Evolutionary conservation across 2,888 invertebrate species (phyloP).

Genomic region (Lottia scabra): DNA sequence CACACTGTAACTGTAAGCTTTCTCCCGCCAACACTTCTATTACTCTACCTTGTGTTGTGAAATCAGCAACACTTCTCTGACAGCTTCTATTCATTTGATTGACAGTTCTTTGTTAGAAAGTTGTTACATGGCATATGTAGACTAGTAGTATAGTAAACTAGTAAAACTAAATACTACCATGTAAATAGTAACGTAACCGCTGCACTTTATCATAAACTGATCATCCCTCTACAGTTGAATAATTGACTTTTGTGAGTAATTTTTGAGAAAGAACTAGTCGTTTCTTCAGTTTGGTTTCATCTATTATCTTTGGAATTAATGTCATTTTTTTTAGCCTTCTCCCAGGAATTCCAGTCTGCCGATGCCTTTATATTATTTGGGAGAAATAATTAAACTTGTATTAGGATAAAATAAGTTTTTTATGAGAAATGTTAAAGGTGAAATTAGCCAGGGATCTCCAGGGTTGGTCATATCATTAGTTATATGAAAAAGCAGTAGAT

Average conservation of each 20-base stretch:
- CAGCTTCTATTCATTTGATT: conserved; percentile 3
- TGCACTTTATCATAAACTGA: not conserved
- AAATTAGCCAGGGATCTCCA: too few relatives aligned
- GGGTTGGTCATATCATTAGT: too few relatives aligned
- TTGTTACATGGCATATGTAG: not conserved
- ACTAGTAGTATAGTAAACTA: not conserved
- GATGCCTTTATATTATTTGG: too few relatives aligned
- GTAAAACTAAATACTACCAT: not conserved
- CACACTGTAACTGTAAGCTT: not conserved
- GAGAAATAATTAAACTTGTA: too few relatives aligned
- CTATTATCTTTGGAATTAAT: not conserved
- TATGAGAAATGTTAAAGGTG: too few relatives aligned
- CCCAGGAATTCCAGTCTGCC: not conserved
- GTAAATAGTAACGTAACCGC: too few relatives aligned
- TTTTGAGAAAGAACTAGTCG: not conserved
- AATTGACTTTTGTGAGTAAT: too few relatives aligned
- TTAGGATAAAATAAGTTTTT: too few relatives aligned
- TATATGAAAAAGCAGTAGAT: too few relatives aligned
- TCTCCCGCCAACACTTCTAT: not conserved
- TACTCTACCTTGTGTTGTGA: not conserved
- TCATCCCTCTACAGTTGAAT: not conserved
- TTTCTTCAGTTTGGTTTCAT: not conserved
- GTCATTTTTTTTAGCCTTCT: not conserved
- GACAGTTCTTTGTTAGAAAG: conserved; percentile 2
- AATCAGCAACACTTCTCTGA: conserved; percentile 3